These are phyloP conservation scores for Pantherophis guttatus DNA, from an alignment of 2,113 vertebrate species.

Conservation along the genomic window DNA sequence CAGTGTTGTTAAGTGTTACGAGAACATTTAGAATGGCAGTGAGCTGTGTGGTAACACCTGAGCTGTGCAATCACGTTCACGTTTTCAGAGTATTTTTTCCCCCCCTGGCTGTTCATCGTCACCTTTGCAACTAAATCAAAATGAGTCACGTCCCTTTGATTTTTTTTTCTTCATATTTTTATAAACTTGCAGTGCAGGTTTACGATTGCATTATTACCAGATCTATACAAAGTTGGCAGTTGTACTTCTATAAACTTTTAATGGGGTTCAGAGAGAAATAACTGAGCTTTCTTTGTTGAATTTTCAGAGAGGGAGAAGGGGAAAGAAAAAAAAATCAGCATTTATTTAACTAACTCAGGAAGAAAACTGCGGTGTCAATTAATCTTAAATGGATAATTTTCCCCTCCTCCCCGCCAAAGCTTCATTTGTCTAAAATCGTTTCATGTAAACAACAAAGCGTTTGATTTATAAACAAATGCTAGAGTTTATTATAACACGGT, in stretches of 20 bases:
- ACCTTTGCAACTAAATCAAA: conserved; percentile 2
- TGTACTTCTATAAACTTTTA: conserved; percentile 15
- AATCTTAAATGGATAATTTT: background rate
- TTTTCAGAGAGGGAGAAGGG: background rate
- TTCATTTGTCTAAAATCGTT: background rate
- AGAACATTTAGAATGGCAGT: background rate
- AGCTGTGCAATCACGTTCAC: background rate
- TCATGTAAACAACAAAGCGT: background rate
- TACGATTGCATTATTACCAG: conserved; percentile 17
- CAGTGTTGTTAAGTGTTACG: background rate
- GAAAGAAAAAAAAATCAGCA: background rate
- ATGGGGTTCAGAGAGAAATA: conserved; percentile 16
- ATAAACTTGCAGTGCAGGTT: conserved; percentile 13
- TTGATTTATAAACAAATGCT: conserved; percentile 11
- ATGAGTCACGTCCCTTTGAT: background rate
- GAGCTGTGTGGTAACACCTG: too few relatives aligned
- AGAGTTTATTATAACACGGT: background rate
- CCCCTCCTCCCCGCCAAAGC: background rate
- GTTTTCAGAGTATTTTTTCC: background rate
- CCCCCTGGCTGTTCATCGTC: background rate
- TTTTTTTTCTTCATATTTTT: background rate
- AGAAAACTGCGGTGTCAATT: conserved; percentile 1
- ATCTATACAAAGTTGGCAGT: conserved; percentile 4
- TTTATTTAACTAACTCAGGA: background rate
- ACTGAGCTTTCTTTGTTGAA: conserved; percentile 7